Evolutionary conservation across 1,140 invertebrate genomes (phyloP).

Genomic region (Lamellibrachia luymesi): DNA sequence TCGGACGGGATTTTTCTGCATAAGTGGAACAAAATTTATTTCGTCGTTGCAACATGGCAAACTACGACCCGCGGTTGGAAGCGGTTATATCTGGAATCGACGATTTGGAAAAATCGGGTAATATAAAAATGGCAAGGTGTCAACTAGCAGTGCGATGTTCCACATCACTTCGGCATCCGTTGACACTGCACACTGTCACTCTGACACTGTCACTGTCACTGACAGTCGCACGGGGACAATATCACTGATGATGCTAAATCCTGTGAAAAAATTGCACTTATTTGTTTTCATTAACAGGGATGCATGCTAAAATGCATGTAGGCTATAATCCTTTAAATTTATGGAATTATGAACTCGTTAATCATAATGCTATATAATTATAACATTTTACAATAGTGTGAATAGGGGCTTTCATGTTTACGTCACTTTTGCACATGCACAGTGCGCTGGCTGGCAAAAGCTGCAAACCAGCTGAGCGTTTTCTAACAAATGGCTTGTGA

Average conservation of each 20-base stretch:
- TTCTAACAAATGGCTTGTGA: no score
- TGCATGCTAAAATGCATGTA: neutral
- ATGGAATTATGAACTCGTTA: no score
- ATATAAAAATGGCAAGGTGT: neutral
- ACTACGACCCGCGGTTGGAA: slow-evolving; percentile 20
- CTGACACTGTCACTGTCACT: neutral
- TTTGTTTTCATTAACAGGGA: neutral
- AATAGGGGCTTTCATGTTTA: no score
- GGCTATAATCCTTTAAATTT: no score
- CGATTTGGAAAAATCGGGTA: slow-evolving; percentile 42
- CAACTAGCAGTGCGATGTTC: neutral
- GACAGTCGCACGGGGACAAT: neutral
- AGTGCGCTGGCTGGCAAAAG: no score
- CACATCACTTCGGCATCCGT: neutral
- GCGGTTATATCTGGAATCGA: slow-evolving; percentile 43
- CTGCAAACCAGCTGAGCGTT: no score
- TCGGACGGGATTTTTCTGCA: neutral
- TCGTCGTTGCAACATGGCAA: slow-evolving; percentile 11
- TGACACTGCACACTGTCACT: neutral
- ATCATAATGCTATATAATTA: no score
- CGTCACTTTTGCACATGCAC: no score
- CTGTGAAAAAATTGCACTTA: neutral
- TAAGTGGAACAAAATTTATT: neutral
- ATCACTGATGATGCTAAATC: neutral
- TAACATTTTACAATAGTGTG: no score